phyloP scores from a whole-genome alignment of 2,113 vertebrate genomes.

The Sphyrna mokarran region DNA sequence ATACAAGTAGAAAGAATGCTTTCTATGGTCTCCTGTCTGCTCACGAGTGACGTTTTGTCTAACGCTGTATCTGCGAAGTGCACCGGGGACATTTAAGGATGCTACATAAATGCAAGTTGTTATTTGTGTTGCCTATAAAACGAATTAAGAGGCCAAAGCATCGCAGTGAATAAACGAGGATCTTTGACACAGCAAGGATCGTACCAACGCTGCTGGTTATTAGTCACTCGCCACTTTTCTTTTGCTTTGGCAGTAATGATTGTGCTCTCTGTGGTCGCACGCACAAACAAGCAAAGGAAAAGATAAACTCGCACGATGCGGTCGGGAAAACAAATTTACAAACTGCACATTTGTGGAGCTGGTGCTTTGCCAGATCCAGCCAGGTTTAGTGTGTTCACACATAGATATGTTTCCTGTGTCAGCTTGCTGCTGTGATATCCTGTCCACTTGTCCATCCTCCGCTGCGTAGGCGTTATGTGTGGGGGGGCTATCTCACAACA shows the following conservation, averaged over 20 bases:
- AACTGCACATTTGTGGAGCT: background rate
- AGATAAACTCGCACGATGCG: background rate
- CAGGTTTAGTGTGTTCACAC: background rate
- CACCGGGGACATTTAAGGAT: background rate
- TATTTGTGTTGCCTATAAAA: background rate
- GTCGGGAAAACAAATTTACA: background rate
- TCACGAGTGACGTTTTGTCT: background rate
- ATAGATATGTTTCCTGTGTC: too few relatives aligned
- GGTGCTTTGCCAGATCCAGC: background rate
- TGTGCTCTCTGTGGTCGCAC: background rate
- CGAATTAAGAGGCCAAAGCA: background rate
- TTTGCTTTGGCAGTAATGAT: background rate
- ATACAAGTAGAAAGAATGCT: too few relatives aligned
- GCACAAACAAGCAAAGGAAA: background rate
- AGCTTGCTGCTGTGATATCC: background rate
- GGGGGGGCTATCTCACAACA: too few relatives aligned
- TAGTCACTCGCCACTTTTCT: background rate
- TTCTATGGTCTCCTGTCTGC: background rate
- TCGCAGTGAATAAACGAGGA: background rate
- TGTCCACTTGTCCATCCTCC: background rate
- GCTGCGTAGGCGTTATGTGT: background rate
- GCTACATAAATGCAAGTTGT: background rate
- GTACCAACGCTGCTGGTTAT: background rate
- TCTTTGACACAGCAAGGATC: too few relatives aligned
- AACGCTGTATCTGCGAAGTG: too few relatives aligned